These are phyloP conservation scores for Todus mexicanus DNA, from an alignment of 2,797 vertebrate genomes.

Conservation along the genomic window DNA sequence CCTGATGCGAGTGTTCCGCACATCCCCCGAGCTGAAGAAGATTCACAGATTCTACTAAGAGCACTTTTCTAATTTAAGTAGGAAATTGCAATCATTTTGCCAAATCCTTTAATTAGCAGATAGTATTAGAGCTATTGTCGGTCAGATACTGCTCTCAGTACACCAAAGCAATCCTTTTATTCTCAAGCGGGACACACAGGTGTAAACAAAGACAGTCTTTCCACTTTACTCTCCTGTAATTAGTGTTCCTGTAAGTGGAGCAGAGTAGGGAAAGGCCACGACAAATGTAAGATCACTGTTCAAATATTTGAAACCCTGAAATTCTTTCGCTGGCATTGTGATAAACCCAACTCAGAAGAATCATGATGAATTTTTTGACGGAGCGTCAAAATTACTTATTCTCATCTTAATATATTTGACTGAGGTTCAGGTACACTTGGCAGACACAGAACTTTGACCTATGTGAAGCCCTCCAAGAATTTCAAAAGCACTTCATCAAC, in stretches of 20 bases:
- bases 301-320: not conserved
- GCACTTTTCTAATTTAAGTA: not conserved
- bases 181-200: not conserved
- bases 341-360: not conserved
- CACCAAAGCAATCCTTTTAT: not conserved
- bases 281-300: not conserved
- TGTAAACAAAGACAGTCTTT: not conserved
- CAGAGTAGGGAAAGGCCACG: not conserved
- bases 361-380: not conserved
- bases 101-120: constrained; percentile 20
- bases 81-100: constrained; percentile 13
- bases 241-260: not conserved
- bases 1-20: not conserved
- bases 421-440: not conserved
- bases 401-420: not conserved
- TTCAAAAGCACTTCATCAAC: not conserved
- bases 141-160: not conserved
- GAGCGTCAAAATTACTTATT: not conserved
- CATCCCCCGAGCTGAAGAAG: not conserved
- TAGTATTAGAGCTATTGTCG: not conserved
- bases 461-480: not conserved
- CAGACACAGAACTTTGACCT: not conserved
- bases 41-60: not conserved
- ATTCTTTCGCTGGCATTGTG: not conserved
- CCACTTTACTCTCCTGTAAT: not conserved